phyloP scores from a whole-genome alignment of 2,888 invertebrate genomes.

The Stenolophus ochropezus region DNA sequence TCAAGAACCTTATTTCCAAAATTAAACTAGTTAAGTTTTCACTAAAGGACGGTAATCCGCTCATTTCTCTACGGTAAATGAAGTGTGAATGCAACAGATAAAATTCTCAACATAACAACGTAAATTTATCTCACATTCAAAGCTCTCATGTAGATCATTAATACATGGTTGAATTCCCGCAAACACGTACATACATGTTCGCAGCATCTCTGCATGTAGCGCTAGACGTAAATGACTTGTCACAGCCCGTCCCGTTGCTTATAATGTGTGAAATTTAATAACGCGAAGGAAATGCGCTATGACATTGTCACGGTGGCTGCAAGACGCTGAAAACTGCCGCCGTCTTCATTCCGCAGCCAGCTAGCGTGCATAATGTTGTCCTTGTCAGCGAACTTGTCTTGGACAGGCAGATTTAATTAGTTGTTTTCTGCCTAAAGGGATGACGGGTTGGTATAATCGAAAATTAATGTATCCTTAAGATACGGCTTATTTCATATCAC shows the following conservation, averaged over 20 bases:
- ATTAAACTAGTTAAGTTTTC: neutral
- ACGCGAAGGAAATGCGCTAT: constrained; percentile 27
- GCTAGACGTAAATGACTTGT: constrained; percentile 20
- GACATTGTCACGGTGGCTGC: neutral
- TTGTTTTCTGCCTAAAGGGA: neutral
- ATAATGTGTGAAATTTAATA: constrained; percentile 35
- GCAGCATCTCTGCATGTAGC: neutral
- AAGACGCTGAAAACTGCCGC: neutral
- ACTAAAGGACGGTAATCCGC: neutral
- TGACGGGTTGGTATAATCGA: neutral
- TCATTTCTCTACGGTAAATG: neutral
- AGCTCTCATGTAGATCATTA: neutral
- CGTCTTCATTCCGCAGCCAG: neutral
- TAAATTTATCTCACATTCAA: neutral
- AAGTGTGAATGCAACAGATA: neutral
- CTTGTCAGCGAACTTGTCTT: neutral
- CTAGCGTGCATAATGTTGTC: neutral
- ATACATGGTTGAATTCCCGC: neutral
- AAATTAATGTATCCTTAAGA: too few species aligned
- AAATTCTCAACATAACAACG: neutral
- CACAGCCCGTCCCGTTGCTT: constrained; percentile 13
- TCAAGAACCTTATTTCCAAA: neutral
- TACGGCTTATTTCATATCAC: too few species aligned
- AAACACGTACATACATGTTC: neutral
- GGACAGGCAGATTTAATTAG: constrained; percentile 1